Evolutionary conservation across 2,797 vertebrate genomes (phyloP), one percentile per base, ranked within the genome.

Genomic region (Emys orbicularis): DNA sequence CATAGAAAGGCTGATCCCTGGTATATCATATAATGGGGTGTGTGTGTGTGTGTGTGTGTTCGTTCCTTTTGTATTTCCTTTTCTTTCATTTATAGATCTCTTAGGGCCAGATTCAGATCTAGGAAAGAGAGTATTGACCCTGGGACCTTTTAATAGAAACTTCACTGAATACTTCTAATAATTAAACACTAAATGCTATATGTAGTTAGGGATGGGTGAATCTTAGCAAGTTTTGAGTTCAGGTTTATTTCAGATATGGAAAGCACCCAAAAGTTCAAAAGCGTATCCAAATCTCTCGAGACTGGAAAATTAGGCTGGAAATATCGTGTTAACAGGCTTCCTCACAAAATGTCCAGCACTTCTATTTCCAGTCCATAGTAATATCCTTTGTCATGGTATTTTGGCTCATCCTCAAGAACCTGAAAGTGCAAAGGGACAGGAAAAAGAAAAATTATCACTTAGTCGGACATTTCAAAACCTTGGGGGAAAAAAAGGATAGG

Each of bases 21-120:
- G 49, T 25, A 23, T 37, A 5, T 61, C 59, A 57, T n/a, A 31
- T 1, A 25, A 11, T 0, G n/a, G 52, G 4, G 2, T 56, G 41
- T 61, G 44, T 80, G 12, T 5, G 2, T 80, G 12, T 5, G 2
- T 52, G 41, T 61, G 44, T 13, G 10, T 82, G 6, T 15, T 11
- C 8, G 4, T n/a, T 37, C 50, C 53, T 76, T 41, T 37, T 31
- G 12, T 47, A 21, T 89, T 80, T 94, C 65, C 23, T 79, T 91
- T 86, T 31, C 6, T 23, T 82, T 5, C 6, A 2, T 0, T 4
- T 47, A 19, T 10, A 6, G 59, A 56, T 83, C 87, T 86, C 52
- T 86, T 15, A 29, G 13, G 4, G 27, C 41, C 27, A 82, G 23
- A 16, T n/a, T 21, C 52, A 10, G 31, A 44, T 87, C 61, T 37